Evolutionary conservation across 2,888 invertebrate species (phyloP), one percentile per base, ranked within the genome.

Genomic region (Tribolium freemani): DNA sequence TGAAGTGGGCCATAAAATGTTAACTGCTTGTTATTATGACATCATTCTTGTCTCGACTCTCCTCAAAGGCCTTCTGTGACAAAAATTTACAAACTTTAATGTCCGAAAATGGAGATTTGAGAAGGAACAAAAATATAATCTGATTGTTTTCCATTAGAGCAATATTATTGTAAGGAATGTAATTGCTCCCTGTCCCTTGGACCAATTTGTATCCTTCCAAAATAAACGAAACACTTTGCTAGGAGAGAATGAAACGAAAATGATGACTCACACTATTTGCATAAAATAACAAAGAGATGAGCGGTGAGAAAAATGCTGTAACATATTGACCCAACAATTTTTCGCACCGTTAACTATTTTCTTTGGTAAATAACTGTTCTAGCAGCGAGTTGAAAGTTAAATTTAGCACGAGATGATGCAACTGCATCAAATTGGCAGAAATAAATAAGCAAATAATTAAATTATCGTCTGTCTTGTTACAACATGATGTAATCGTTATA

Each of bases 211-310:
- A 57, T 44, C 44, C n/a, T n/a, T n/a, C 44, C 9, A 5, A 58
- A 20, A 58, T 16, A 58, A 58, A 20, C 58, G 13, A 58, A 58
- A 58, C 16, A 61, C 11, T 48, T 26, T 11, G 8, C 46, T 61
- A 6, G 26, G 30, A 38, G 46, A 44, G 45, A 58, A 58, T 58
- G 58, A 46, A 58, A 58, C 46, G n/a, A 61, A 61, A 61, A 61
- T 50, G 61, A 30, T 48, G 61, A 61, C 30, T 61, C 61, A 61
- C 38, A 16, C 16, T 26, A 45, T 58, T 45, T 58, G 45, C 20
- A 58, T 58, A 38, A 31, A 16, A 44, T 20, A 45, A 45, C 58
- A 56, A 56, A 10, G 38, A 58, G 31, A 45, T 20, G 44, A 45
- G 38, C 30, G 31, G 6, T 56, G 58, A 13, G 58, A 58, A 58